These are phyloP conservation scores for Tinea pellionella DNA, from an alignment of 2,888 invertebrate genomes.

Conservation along the genomic window DNA sequence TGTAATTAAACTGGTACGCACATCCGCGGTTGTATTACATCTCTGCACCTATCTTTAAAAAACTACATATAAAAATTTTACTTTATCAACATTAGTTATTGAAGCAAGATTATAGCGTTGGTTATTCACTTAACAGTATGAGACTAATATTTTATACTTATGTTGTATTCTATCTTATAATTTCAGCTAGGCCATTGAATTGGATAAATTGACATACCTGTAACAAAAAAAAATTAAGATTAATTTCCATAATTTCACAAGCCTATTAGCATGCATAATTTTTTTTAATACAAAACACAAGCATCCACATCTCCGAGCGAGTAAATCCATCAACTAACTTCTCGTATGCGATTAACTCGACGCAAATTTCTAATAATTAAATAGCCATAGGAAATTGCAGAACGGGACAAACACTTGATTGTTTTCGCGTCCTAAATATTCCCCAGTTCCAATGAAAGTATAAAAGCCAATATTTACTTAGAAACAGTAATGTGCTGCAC, in stretches of 20 bases:
- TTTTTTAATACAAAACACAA: not conserved
- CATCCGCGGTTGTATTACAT: no score
- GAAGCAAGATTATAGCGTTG: no score
- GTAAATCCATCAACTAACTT: not conserved
- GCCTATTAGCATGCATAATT: not conserved
- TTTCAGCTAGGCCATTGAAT: not conserved
- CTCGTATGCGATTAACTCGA: not conserved
- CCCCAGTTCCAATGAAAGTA: not conserved
- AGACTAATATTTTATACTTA: no score
- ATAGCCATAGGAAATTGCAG: not conserved
- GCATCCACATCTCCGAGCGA: not conserved
- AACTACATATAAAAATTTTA: no score
- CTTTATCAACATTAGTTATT: no score
- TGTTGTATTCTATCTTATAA: not conserved
- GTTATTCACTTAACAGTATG: no score
- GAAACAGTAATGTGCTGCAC: not conserved
- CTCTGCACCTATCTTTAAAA: no score
- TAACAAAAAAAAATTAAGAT: slow-evolving; percentile 20
- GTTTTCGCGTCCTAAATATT: not conserved
- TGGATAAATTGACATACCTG: slow-evolving; percentile 31
- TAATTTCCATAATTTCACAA: not conserved
- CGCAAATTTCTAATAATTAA: not conserved
- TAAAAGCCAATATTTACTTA: not conserved
- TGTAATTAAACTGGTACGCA: no score
- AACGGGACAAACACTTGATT: not conserved